phyloP scores from a whole-genome alignment of 2,797 vertebrate species.

The Setipinna tenuifilis region DNA sequence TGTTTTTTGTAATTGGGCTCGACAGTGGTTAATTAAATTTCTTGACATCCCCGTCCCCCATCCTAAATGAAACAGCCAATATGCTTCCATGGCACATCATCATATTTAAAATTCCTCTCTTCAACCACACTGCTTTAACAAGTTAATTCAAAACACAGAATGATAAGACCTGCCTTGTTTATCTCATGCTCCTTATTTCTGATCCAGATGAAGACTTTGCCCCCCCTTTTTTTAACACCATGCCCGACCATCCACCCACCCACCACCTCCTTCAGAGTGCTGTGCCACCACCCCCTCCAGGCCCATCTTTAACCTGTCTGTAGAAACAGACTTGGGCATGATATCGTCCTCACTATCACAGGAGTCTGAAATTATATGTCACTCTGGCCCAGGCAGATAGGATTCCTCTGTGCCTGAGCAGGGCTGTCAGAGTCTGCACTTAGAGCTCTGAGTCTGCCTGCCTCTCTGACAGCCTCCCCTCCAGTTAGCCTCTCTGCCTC shows the following conservation, averaged over 20 bases:
- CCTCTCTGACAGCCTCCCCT: not conserved
- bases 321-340: slow-evolving; percentile 60
- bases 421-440: not conserved
- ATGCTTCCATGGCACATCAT: not conserved
- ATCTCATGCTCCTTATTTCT: not conserved
- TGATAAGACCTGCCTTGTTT: not conserved
- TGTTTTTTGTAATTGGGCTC: not conserved
- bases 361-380: slow-evolving; percentile 61
- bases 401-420: slow-evolving; percentile 28
- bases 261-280: not conserved
- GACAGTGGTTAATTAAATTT: slow-evolving; percentile 1
- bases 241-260: not conserved
- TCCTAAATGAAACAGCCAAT: not conserved
- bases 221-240: not conserved
- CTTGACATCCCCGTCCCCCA: not conserved
- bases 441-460: not conserved
- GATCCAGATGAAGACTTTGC: slow-evolving; percentile 25
- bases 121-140: not conserved
- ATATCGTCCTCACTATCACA: slow-evolving; percentile 73
- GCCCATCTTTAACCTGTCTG: slow-evolving; percentile 60
- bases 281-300: too few relatives aligned
- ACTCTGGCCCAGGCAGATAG: slow-evolving; percentile 47
- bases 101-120: not conserved
- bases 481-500: slow-evolving; percentile 23
- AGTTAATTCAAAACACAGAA: not conserved